Percentiles rank a stretch among this genome's conserved stretches.
phyloP scores from a whole-genome alignment of 2,797 vertebrate species.

The Masticophis lateralis region DNA sequence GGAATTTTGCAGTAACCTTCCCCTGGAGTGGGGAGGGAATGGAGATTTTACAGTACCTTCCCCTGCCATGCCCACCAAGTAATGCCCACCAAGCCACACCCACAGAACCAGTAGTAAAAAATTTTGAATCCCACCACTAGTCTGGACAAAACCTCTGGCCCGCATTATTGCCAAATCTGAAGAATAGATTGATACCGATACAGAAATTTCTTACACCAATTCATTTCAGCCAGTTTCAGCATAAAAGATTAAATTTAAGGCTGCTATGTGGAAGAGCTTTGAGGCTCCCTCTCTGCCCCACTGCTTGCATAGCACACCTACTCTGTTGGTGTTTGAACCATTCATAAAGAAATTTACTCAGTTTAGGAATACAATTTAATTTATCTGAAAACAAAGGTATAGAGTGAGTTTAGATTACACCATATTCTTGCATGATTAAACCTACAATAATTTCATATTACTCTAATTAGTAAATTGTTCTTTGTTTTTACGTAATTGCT shows the following conservation, averaged over 20 bases:
- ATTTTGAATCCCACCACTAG: no score
- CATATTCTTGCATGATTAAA: neutral
- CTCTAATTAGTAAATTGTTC: slow-evolving; percentile 1
- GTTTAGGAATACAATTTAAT: neutral
- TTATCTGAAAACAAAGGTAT: neutral
- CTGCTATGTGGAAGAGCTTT: neutral
- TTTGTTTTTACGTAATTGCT: slow-evolving; percentile 18
- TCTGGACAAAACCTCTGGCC: neutral
- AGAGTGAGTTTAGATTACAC: neutral
- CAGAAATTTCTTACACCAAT: neutral
- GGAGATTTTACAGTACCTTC: no score
- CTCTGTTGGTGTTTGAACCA: neutral
- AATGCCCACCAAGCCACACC: no score
- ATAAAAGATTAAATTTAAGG: neutral
- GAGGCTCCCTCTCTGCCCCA: neutral
- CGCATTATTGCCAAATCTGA: neutral
- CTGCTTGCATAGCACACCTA: neutral
- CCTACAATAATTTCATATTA: neutral
- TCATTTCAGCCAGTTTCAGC: neutral
- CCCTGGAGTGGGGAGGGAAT: no score
- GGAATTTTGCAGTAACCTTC: no score
- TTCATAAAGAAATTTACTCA: neutral
- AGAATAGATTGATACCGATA: neutral
- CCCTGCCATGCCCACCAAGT: no score
- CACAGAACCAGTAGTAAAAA: no score